A percentile compares a stretch with the other conserved stretches of the same genome.
Conservation (phyloP, 2,113 vertebrate genomes). For the Prunella fulvescens region DNA sequence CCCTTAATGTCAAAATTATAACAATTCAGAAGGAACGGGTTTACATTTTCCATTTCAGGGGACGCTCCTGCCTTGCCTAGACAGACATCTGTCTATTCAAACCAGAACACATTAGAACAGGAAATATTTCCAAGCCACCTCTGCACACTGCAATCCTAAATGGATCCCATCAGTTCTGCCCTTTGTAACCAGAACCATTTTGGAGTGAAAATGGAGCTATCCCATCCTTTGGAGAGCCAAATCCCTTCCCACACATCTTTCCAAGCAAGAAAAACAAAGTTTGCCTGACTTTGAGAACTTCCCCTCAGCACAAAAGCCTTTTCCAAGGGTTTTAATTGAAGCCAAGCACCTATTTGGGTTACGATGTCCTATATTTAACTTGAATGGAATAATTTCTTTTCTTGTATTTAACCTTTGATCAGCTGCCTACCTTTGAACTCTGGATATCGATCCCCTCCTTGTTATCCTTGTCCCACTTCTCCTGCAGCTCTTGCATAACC, state of each 20-base stretch:
- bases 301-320: neutral
- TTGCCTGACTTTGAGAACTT: slow-evolving; percentile 57
- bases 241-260: neutral
- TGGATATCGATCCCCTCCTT: neutral
- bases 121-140: neutral
- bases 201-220: neutral
- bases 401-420: slow-evolving; percentile 61
- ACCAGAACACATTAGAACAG: neutral
- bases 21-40: too few species aligned
- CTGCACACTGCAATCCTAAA: neutral
- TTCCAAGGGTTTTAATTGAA: slow-evolving; percentile 53
- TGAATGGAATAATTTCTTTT: slow-evolving; percentile 48
- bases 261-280: neutral
- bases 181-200: neutral
- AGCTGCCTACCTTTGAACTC: slow-evolving; percentile 50
- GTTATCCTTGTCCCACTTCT: slow-evolving; percentile 22
- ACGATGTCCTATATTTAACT: slow-evolving; percentile 13
- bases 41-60: neutral
- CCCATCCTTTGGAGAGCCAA: neutral
- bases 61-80: neutral
- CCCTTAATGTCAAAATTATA: too few species aligned
- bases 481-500: neutral
- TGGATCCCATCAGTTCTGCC: neutral
- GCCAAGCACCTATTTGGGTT: slow-evolving; percentile 53
- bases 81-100: neutral